Percentiles rank a stretch among this genome's conserved stretches.
Evolutionary conservation across 30 jellyfish, hydroid and myxozoan species (phyloP).

Genomic region (Pelagia noctiluca): DNA sequence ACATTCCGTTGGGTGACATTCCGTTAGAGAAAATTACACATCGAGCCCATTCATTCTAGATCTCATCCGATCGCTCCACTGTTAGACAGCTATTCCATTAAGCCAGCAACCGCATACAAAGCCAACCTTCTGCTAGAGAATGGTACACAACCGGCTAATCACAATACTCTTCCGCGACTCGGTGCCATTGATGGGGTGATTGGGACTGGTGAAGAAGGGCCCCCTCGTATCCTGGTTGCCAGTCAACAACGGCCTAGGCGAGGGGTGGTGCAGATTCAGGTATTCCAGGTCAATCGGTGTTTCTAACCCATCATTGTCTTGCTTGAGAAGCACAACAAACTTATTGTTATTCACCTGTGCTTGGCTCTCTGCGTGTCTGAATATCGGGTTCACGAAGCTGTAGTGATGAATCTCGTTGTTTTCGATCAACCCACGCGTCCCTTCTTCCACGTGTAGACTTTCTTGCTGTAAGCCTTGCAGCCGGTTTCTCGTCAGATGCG

Average conservation of each 20-base stretch:
- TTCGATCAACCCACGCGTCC: constrained; percentile 82
- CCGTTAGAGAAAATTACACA: too few relatives aligned
- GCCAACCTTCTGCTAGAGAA: neutral
- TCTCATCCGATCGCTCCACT: neutral
- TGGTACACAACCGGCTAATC: constrained; percentile 51
- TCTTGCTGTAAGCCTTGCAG: constrained; percentile 69
- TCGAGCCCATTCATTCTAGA: too few relatives aligned
- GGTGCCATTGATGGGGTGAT: constrained; percentile 3
- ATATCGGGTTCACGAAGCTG: constrained; percentile 66
- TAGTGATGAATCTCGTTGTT: constrained; percentile 66
- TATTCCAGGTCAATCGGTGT: constrained; percentile 62
- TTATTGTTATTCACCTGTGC: constrained; percentile 37
- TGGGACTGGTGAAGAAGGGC: constrained; percentile 58
- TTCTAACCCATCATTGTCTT: constrained; percentile 62
- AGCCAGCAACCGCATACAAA: neutral
- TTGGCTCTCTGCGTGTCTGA: constrained; percentile 43
- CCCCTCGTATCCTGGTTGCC: constrained; percentile 47
- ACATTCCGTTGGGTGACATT: too few relatives aligned
- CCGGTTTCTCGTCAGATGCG: constrained; percentile 75
- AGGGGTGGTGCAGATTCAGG: constrained; percentile 48
- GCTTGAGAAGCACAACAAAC: constrained; percentile 44
- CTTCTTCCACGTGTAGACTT: constrained; percentile 80
- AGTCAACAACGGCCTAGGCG: constrained; percentile 69
- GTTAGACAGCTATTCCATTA: neutral
- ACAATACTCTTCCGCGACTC: constrained; percentile 48